Evolutionary conservation across 1,140 invertebrate species (phyloP).

Genomic region (Hydropsyche tenuis): DNA sequence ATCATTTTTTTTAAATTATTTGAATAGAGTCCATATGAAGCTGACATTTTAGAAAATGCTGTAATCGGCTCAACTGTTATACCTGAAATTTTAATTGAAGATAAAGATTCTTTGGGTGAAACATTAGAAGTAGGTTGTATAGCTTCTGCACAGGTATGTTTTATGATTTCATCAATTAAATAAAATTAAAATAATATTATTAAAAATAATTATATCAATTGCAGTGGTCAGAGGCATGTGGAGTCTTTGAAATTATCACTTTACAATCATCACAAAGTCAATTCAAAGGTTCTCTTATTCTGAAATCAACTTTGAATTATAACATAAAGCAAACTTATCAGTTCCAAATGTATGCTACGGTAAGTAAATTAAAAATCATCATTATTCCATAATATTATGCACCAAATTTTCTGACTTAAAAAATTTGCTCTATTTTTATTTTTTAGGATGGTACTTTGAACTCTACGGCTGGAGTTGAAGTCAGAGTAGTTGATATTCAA

Average conservation of each 20-base stretch:
- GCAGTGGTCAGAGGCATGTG: conserved; percentile 74
- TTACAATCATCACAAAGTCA: conserved; percentile 68
- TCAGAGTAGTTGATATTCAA: conserved; percentile 82
- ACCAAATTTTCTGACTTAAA: no score
- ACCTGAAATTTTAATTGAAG: conserved; percentile 73
- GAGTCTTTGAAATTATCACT: conserved; percentile 72
- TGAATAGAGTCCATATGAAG: conserved; percentile 76
- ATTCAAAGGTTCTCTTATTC: conserved; percentile 70
- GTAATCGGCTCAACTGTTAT: conserved; percentile 76
- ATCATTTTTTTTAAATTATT: background rate
- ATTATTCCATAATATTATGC: no score
- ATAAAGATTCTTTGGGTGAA: conserved; percentile 80
- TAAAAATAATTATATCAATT: background rate
- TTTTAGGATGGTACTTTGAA: conserved; percentile 79
- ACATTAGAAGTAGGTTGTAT: conserved; percentile 78
- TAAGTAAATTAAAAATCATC: no score
- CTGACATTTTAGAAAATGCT: conserved; percentile 79
- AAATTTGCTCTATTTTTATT: conserved; percentile 28
- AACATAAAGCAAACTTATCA: conserved; percentile 77
- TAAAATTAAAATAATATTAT: conserved; percentile 1
- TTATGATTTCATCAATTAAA: background rate
- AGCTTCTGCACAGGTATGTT: conserved; percentile 55
- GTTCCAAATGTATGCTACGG: conserved; percentile 72
- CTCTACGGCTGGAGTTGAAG: conserved; percentile 73
- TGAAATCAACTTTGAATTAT: conserved; percentile 72